phyloP scores from a whole-genome alignment of 2,113 vertebrate genomes.

The Natator depressus region DNA sequence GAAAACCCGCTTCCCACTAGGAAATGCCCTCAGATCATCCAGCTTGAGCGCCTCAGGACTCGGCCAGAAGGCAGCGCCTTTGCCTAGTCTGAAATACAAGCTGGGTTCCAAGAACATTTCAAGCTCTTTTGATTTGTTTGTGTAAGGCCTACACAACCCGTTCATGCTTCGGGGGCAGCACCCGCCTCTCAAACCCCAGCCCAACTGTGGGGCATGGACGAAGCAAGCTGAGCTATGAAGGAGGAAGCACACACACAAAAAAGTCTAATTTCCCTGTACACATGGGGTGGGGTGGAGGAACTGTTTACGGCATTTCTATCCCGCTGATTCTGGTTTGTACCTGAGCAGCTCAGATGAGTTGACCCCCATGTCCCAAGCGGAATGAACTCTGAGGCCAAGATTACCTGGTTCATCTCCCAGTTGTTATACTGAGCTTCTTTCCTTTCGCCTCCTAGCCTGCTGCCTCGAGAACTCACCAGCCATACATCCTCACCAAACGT shows the following conservation, averaged over 20 bases:
- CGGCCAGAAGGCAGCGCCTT: too few relatives aligned
- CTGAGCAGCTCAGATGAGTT: neutral
- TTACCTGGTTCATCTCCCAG: neutral
- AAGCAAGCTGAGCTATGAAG: neutral
- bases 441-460: neutral
- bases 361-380: neutral
- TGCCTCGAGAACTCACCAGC: neutral
- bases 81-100: too few relatives aligned
- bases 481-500: neutral
- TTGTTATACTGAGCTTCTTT: neutral
- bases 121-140: too few relatives aligned
- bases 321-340: neutral
- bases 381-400: neutral
- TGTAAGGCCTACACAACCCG: too few relatives aligned
- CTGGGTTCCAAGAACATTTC: too few relatives aligned
- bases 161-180: too few relatives aligned
- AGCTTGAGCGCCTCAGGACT: too few relatives aligned
- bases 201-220: neutral
- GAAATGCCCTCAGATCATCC: neutral
- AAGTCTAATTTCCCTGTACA: neutral
- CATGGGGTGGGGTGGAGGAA: neutral
- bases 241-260: neutral
- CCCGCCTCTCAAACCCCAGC: neutral
- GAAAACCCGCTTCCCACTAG: neutral
- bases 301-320: neutral